Base-by-base conservation (phyloP, 2,888 invertebrate species). In the Acanthococcus lagerstroemiae region DNA sequence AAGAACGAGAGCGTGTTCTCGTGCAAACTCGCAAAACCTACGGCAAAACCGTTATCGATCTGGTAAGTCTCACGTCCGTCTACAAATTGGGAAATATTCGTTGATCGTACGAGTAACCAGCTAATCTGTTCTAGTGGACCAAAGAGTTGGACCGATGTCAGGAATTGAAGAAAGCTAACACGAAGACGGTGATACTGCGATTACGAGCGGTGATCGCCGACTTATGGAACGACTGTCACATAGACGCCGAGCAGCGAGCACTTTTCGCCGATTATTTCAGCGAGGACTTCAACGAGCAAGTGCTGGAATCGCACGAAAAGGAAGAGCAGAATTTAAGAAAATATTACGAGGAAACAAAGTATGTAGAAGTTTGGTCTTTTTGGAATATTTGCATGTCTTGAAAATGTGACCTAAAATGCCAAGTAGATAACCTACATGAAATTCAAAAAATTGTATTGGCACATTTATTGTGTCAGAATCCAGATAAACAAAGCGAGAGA, bases 141-240 rank as follows among this genome's bases (percentile, higher is more conserved):
- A 78, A 80, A 17, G 93, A 94, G 77, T 80, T 91, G 25, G 80
- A 82, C 56, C 80, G 87, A 4, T 90, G 88, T 72, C 87, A 91
- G 73, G 79, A 81, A 24, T 80, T 88, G 65, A 88, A 90, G 71
- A 80, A 82, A 46, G 84, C 87, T 72, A 91, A 92, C 74, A 84
- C 93, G 66, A 75, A 76, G 26, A 76, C 76, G 52, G 81, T 80
- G 73, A 81, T 90, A 22, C 80, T 81, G 0, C 83, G 86, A 72
- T 78, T 88, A 1, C 82, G 92, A 22, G 77, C 79, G 0, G 88
- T 93, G 74, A 80, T 94, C 44, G 76, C 78, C 63, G 76, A 81
- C 9, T 82, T 86, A 79, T 94, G 93, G 92, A 83, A 88, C 66
- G 82, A 82, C 69, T 86, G 89, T 58, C 84, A 87, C 75, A 87